Evolutionary conservation across 2,113 vertebrate genomes (phyloP), one percentile per base, ranked within the genome.

Genomic region (Galeopterus variegatus): DNA sequence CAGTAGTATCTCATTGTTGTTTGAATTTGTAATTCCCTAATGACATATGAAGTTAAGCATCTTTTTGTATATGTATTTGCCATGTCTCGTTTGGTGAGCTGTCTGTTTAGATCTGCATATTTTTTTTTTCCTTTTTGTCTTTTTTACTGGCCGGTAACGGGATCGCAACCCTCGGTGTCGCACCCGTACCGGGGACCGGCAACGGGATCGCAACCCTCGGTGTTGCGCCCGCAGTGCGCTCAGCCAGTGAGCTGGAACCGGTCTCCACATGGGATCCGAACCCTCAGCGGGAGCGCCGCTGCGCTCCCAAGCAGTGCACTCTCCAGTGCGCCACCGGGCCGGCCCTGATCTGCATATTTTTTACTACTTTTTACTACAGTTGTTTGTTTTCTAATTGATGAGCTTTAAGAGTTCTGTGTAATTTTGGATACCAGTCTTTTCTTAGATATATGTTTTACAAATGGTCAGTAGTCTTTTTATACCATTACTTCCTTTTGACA

Each of bases 381-480:
- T 88, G 28, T 70, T 84, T 52, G 5, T 54, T 88, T 93, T 92
- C 23, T 70, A 91, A 17, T 5, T 67, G 52, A 70, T 93, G 33
- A 54, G 50, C 86, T 95, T 91, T 86, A 75, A 45, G 36, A 80
- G 45, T 76, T 76, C 23, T 81, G 95, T 45, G 10, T 52, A 1
- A 21, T 70, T 92, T 67, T 79, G 88, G 48, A 9, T 75, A 52
- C 1, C 2, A 64, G 26, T 92, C 21, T n/a, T 96, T 64, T 69
- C 67, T 83, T 11, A 70, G 8, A 31, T 67, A 24, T 41, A 24
- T 41, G 28, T 75, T 96, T 84, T 79, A 15, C 11, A 60, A 60
- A 87, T 94, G 50, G 11, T 88, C 60, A 50, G 11, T 88, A 52
- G 58, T 8, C 8, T 67, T 91, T 83, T 76, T 95, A 48, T 77